Evolutionary conservation across 2,888 invertebrate genomes (phyloP).

Genomic region (Leptopilina drosophilae): DNA sequence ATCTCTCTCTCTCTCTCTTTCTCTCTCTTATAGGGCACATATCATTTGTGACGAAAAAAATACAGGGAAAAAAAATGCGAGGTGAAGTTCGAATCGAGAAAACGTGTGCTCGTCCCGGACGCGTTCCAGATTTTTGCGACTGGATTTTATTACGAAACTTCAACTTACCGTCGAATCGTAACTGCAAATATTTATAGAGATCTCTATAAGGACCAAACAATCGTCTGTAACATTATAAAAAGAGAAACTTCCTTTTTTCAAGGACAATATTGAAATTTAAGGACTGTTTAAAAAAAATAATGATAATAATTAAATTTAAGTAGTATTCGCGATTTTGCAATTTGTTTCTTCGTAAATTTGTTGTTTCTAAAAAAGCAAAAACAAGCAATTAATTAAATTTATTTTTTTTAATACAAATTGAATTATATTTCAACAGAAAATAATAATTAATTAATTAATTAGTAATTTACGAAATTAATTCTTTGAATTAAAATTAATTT

Average conservation of each 20-base stretch:
- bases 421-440: too few relatives aligned
- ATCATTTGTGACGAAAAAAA: constrained; percentile 38
- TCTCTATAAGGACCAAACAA: constrained; percentile 8
- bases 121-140: constrained; percentile 45
- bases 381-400: too few relatives aligned
- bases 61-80: not conserved
- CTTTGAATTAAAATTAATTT: too few relatives aligned
- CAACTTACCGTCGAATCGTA: not conserved
- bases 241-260: constrained; percentile 5
- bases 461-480: too few relatives aligned
- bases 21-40: constrained; percentile 11
- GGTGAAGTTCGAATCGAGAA: constrained; percentile 40
- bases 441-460: too few relatives aligned
- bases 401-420: too few relatives aligned
- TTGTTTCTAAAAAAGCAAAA: too few relatives aligned
- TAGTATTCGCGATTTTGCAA: not conserved
- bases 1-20: not conserved
- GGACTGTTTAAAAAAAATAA: not conserved
- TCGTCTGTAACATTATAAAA: not conserved
- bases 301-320: too few relatives aligned
- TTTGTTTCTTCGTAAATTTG: too few relatives aligned
- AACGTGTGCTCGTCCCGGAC: constrained; percentile 40
- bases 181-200: constrained; percentile 3
- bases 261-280: not conserved
- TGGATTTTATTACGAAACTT: constrained; percentile 42